Evolutionary conservation across 1,140 invertebrate genomes (phyloP).

Genomic region (Metopolophium dirhodum): DNA sequence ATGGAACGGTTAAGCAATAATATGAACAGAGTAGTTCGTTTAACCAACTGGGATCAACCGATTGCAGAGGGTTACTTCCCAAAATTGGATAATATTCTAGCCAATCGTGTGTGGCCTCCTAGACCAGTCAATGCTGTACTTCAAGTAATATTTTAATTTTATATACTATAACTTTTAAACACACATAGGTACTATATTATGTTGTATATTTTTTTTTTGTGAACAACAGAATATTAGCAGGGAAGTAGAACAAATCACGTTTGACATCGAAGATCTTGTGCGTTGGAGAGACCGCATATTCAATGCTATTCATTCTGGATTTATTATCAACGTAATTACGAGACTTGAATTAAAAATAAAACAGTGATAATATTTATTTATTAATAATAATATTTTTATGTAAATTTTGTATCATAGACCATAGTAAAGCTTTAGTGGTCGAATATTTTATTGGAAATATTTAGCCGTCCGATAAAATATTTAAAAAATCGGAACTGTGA

Average conservation of each 20-base stretch:
- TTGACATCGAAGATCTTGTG: constrained; percentile 74
- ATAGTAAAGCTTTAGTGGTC: no score
- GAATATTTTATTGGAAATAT: no score
- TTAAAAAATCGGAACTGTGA: no score
- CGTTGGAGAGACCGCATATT: constrained; percentile 78
- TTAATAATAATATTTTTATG: no score
- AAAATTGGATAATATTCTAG: constrained; percentile 73
- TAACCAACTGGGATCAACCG: constrained; percentile 69
- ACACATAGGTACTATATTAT: neutral
- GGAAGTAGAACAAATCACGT: constrained; percentile 70
- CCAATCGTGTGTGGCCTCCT: constrained; percentile 71
- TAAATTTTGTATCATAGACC: no score
- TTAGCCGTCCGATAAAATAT: no score
- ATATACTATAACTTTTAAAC: neutral
- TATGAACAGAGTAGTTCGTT: constrained; percentile 67
- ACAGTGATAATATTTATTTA: no score
- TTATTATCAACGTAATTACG: constrained; percentile 62
- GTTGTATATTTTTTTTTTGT: neutral
- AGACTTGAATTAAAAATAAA: neutral
- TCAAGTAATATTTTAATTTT: neutral
- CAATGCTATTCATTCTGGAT: constrained; percentile 75
- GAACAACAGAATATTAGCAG: constrained; percentile 61
- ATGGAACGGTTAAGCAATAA: constrained; percentile 73
- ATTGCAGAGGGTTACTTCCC: constrained; percentile 76
- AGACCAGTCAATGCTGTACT: constrained; percentile 69